Evolutionary conservation across 2,113 vertebrate genomes (phyloP), one percentile per base, ranked within the genome.

Genomic region (Cinclus mexicanus): DNA sequence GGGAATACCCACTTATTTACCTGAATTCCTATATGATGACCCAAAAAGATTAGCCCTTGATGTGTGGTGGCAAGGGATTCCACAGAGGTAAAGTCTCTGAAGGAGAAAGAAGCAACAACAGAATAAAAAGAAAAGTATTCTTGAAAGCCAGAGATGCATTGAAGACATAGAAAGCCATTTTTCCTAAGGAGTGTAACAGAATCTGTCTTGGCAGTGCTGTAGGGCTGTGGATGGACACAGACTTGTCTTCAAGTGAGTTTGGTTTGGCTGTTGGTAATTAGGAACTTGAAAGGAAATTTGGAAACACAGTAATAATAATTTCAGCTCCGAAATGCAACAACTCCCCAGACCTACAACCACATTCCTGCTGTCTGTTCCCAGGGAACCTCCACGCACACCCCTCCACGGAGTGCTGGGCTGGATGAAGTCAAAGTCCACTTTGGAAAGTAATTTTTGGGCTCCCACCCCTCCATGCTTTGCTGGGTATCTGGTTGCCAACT

Each of bases 181-280:
- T 50, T 53, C 16, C 67, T 78, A 64, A 78, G 56, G 29, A 88
- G 44, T 50, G 90, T 95, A 96, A 96, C 47, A 83, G 87, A 90
- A 70, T 63, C 78, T n/a, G 1, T 2, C 76, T 90, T 94, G 95
- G 85, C 88, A 92, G 46, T 41, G 71, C 68, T 70, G 29, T 86
- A 20, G 49, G 39, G 55, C 82, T 86, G 59, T 24, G 64, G 79
- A 95, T 75, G 92, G 94, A 90, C 82, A 90, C 59, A 76, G 57
- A 74, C 42, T 80, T 11, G 37, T 79, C 83, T 96, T 94, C 85
- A 33, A 91, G 49, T 64, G 61, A 68, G 72, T 94, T 93, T 96
- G 60, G 68, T 94, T 89, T 96, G 90, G 95, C 85, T 88, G 64
- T 95, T 83, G 79, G 70, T 44, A 94, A 94, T 95, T 83, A 95